A percentile compares a stretch with the other conserved stretches of the same genome.
These are phyloP conservation scores for Carterocephalus palaemon DNA, from an alignment of 2,888 invertebrate species.

Conservation along the genomic window DNA sequence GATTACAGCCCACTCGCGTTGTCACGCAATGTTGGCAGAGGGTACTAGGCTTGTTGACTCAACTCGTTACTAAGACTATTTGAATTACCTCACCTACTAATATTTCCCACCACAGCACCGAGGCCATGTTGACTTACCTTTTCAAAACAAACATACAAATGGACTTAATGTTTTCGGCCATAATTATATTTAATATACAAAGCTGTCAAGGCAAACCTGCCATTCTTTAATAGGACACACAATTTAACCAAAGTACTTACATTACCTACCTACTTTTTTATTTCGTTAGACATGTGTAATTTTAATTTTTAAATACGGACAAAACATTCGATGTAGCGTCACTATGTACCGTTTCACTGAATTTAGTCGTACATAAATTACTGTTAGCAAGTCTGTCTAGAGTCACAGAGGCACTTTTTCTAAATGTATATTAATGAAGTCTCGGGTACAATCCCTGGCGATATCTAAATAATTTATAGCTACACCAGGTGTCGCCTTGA, in stretches of 20 bases:
- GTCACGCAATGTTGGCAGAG: constrained; percentile 56
- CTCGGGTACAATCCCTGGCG: constrained; percentile 56
- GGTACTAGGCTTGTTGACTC: constrained; percentile 34
- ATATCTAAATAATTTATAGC: constrained; percentile 72
- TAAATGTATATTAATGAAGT: constrained; percentile 66
- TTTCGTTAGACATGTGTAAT: too few relatives aligned
- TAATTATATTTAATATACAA: too few relatives aligned
- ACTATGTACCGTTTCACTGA: constrained; percentile 34
- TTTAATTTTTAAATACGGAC: constrained; percentile 23
- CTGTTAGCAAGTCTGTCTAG: constrained; percentile 37
- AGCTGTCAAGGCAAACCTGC: too few relatives aligned
- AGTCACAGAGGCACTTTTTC: constrained; percentile 53
- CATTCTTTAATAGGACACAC: too few relatives aligned
- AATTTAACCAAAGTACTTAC: not conserved
- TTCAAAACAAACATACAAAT: constrained; percentile 18
- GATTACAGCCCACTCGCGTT: constrained; percentile 56
- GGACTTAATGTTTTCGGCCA: constrained; percentile 12
- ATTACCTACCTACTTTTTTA: too few relatives aligned
- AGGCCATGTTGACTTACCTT: constrained; percentile 17
- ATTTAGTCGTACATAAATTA: constrained; percentile 44
- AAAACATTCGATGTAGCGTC: constrained; percentile 31
- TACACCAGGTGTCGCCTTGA: constrained; percentile 59
- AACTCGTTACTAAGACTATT: constrained; percentile 28
- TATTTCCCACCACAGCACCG: constrained; percentile 8
- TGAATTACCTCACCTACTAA: constrained; percentile 21